Evolutionary conservation across 2,113 vertebrate genomes (phyloP), one percentile per base, ranked within the genome.

Genomic region (Spea multiplicata): DNA sequence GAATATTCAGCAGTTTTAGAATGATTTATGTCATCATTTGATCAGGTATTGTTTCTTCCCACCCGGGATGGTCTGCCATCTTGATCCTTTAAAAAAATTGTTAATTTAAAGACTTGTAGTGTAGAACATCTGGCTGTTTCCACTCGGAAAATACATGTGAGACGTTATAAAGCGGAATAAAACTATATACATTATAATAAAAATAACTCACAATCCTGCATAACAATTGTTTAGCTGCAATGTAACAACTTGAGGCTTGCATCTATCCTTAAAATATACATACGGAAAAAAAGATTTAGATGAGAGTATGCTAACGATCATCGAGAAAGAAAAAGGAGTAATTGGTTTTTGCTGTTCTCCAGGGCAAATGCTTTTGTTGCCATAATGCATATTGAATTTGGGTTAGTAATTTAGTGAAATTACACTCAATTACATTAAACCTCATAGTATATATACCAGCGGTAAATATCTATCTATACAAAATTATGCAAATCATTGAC

Each of bases 11-110:
- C 45, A 44, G 44, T 14, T 69, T 48, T n/a, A 76, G 16, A 8
- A 55, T 30, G 53, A 76, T 76, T 76, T 67, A 68, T 48, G 74
- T 68, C 74, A 67, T 16, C 16, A 48, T 49, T 44, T 16, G 50
- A 68, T 44, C 3, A 76, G n/a, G 66, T 12, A 16, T 55, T 55
- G 1, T 6, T 13, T 16, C 66, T 52, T 16, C 8, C 13, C 16
- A 44, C 47, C 44, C 10, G 7, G 66, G 48, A 16, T 44, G 12
- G 44, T 68, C 45, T 59, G 65, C 74, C n/a, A 47, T 17, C 14
- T 16, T 57, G 12, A 48, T 69, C 8, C n/a, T 69, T 47, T 17
- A 67, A 76, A 48, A 30, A 68, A 74, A 16, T 65, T 50, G 61
- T 75, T 73, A 73, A 48, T 3, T n/a, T 66, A 66, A 67, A 66